Evolutionary conservation across 2,888 invertebrate species (phyloP), one percentile per base, ranked within the genome.

Genomic region (Tenthredo livida): DNA sequence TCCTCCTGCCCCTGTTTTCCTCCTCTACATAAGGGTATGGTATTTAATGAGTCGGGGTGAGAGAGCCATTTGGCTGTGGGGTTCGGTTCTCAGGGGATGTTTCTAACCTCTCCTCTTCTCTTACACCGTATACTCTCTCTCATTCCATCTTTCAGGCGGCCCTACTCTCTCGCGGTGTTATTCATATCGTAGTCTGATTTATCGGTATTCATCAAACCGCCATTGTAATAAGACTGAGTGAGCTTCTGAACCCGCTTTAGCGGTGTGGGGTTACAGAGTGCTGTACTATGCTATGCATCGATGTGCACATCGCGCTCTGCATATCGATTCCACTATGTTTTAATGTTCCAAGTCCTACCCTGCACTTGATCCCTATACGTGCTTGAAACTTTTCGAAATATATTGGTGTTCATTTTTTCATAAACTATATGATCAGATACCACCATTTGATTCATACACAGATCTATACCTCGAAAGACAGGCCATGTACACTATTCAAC

Each of bases 131-230:
- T 65, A 40, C n/a, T 86, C 86, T 84, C 86, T 87, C 85, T 85
- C 87, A 87, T 72, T 84, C 82, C 70, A 84, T 73, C 77, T 85
- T 70, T 78, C 86, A 50, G 75, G 65, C 61, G 29, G 33, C 70
- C 50, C 70, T 72, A 75, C 61, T 84, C 84, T 80, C 73, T 75
- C 84, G 58, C 84, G 78, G 84, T 85, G 84, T 87, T 88, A 86
- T 87, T 90, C 88, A 88, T 89, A 90, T 90, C 89, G 88, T 87
- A 87, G 90, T 90, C 94, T 94, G 94, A 94, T 94, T 94, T 94
- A 94, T 94, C 94, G 94, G 93, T 94, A 93, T 94, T 94, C 94
- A 94, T 94, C 94, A 94, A 94, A 94, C 93, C 91, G 91, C 93
- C 92, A 94, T 94, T 94, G 93, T 94, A 89, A 89, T 88, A 87